Evolutionary conservation across 2,888 invertebrate species (phyloP), one percentile per base, ranked within the genome.

Genomic region (Autographa pulchrina): DNA sequence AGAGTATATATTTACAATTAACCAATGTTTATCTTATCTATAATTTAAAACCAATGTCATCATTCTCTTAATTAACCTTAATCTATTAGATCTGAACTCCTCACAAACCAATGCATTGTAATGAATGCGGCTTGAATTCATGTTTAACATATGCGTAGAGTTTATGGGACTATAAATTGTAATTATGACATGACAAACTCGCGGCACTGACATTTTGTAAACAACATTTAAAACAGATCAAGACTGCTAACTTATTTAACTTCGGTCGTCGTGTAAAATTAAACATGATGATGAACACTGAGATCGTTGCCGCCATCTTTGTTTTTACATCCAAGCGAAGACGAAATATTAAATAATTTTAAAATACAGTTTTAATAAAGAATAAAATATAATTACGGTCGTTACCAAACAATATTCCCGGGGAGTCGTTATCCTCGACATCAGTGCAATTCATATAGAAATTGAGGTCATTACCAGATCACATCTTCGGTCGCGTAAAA

Each of bases 341-440:
- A 60, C 54, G 67, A 77, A 80, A 68, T 70, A n/a, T n/a, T n/a
- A 78, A 78, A 82, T 83, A 72, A 80, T 81, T 76, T 81, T 80
- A 72, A 72, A 82, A 82, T 78, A 74, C 70, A 65, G 73, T 74
- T 74, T 75, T 70, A 77, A 76, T 84, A 77, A 65, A 67, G 58
- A 76, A 82, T 80, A 73, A 80, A 82, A 84, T 72, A 63, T 78
- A 74, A 81, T 78, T 73, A 72, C 70, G 35, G 79, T 71, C 76
- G 71, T 84, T 81, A 67, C 59, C 65, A 74, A 76, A 74, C 81
- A 77, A 74, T 82, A 74, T 75, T 72, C 62, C 43, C 13, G 64
- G 61, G 62, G 63, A 72, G 68, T 43, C 70, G 67, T 72, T 77
- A 79, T 84, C 65, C 63, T 62, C 62, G 56, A 41, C 81, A 70